Conservation (phyloP, 2,888 invertebrate genomes). For the Taenaris catops region DNA sequence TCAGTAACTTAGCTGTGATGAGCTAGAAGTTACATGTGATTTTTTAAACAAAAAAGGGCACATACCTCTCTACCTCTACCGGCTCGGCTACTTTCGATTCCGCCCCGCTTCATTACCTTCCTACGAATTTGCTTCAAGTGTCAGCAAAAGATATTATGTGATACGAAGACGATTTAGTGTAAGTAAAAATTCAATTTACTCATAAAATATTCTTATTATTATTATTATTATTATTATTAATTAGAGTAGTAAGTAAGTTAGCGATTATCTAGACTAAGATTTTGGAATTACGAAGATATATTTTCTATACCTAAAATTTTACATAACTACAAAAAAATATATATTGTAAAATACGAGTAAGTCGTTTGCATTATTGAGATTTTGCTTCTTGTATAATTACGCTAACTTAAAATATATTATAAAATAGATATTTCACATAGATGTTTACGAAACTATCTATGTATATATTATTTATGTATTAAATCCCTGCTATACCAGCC, state of each 20-base stretch:
- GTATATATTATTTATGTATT: no score
- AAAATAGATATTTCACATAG: no score
- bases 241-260: not conserved
- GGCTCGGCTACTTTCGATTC: conserved; percentile 31
- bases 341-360: no score
- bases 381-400: no score
- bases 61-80: conserved; percentile 29
- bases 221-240: no score
- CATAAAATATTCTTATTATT: conserved; percentile 1
- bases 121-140: conserved; percentile 38
- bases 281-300: conserved; percentile 32
- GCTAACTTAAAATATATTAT: no score
- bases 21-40: no score
- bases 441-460: no score
- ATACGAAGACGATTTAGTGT: conserved; percentile 70
- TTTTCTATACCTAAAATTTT: conserved; percentile 44
- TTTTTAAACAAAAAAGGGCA: no score
- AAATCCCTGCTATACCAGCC: no score
- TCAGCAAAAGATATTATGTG: conserved; percentile 49
- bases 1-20: no score
- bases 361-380: no score
- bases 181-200: conserved; percentile 39
- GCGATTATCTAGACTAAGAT: not conserved
- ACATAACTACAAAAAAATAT: not conserved
- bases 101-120: conserved; percentile 38